Percentiles rank a stretch among this genome's conserved stretches.
Evolutionary conservation across 2,797 vertebrate species (phyloP).

Genomic region (Mareca penelope): DNA sequence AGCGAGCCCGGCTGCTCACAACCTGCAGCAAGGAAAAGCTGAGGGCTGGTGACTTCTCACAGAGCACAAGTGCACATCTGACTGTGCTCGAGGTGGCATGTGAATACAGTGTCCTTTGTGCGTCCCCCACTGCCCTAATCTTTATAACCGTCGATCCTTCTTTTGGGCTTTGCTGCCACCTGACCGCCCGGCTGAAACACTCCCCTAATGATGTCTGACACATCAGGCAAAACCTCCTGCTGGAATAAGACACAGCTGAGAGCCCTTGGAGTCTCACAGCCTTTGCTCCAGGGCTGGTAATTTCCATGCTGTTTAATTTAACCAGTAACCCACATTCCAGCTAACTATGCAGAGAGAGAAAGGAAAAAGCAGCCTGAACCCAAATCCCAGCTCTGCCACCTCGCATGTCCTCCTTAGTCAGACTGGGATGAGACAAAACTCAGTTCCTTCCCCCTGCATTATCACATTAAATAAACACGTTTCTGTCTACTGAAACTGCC

Average conservation of each 20-base stretch:
- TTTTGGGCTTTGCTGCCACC: not conserved
- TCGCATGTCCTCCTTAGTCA: not conserved
- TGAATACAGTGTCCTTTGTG: not conserved
- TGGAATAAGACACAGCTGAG: not conserved
- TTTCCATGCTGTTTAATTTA: not conserved
- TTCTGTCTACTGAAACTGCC: not conserved
- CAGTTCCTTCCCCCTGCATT: not conserved
- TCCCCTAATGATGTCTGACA: not conserved
- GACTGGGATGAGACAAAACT: not conserved
- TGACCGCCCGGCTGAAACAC: not conserved
- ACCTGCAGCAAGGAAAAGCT: not conserved
- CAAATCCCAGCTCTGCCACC: not conserved
- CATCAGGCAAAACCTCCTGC: not conserved
- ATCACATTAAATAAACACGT: not conserved
- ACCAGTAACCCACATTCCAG: not conserved
- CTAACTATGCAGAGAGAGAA: not conserved
- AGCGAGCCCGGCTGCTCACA: not conserved
- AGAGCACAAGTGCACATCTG: not conserved
- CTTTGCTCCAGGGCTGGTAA: not conserved
- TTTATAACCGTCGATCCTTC: not conserved
- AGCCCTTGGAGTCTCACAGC: not conserved
- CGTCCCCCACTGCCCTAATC: not conserved
- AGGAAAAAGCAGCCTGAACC: not conserved
- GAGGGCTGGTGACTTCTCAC: not conserved
- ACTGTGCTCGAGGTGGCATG: rapidly evolving